Percentiles rank a stretch among this genome's conserved stretches.
Conservation (phyloP, 2,113 vertebrate genomes). For the Poicephalus meyeri region DNA sequence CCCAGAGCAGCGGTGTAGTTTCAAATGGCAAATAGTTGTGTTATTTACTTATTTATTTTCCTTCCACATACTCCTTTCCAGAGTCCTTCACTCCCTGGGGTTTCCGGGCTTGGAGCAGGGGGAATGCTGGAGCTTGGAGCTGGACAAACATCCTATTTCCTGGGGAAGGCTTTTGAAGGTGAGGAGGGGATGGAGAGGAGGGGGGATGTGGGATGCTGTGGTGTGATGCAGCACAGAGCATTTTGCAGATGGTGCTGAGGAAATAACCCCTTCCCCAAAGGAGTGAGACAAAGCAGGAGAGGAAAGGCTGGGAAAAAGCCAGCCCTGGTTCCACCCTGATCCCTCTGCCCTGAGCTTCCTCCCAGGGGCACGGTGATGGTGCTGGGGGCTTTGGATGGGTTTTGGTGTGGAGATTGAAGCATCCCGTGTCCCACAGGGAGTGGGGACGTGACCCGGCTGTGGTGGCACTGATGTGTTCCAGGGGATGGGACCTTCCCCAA, state of each 20-base stretch:
- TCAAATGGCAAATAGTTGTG: background rate
- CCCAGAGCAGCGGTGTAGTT: background rate
- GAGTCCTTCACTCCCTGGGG: background rate
- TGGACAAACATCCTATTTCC: slow-evolving; percentile 29
- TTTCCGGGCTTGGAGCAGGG: background rate
- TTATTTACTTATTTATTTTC: background rate
- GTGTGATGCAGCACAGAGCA: rapidly evolving
- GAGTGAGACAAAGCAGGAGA: background rate
- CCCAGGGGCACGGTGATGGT: rapidly evolving
- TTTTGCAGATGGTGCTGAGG: background rate
- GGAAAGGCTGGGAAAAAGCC: background rate
- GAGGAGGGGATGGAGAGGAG: background rate
- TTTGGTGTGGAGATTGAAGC: rapidly evolving
- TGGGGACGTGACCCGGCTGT: rapidly evolving
- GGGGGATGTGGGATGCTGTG: background rate
- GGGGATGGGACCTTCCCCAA: background rate
- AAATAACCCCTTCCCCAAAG: background rate
- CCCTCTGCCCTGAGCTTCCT: background rate
- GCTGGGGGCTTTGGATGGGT: background rate
- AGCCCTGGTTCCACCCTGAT: rapidly evolving
- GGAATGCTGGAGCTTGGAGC: background rate
- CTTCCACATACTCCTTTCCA: background rate
- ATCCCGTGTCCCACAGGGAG: rapidly evolving
- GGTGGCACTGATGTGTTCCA: background rate
- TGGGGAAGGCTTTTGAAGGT: background rate